A percentile compares a stretch with the other conserved stretches of the same genome.
phyloP scores from a whole-genome alignment of 2,888 invertebrate species.

The Sympetrum striolatum region DNA sequence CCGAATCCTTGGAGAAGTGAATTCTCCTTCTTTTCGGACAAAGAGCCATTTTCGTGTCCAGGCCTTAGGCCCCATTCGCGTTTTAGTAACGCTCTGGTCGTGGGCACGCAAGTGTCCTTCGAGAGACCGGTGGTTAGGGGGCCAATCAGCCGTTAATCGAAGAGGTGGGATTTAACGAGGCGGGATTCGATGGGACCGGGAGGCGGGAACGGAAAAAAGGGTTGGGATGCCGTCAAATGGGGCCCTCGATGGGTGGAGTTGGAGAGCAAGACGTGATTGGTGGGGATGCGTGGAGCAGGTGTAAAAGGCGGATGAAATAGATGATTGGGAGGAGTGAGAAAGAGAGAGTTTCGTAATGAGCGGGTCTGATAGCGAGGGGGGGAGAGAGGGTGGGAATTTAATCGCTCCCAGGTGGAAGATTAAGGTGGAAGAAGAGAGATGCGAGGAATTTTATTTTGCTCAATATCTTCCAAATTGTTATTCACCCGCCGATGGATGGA shows the following conservation, averaged over 20 bases:
- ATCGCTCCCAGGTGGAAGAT: not conserved
- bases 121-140: slow-evolving; percentile 7
- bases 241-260: slow-evolving; percentile 23
- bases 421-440: not conserved
- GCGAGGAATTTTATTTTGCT: not conserved
- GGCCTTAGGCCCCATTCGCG: not conserved
- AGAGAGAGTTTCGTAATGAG: not conserved
- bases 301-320: slow-evolving; percentile 32
- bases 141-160: slow-evolving; percentile 36
- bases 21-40: not conserved
- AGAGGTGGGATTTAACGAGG: not conserved
- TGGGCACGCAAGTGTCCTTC: not conserved
- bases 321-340: slow-evolving; percentile 1
- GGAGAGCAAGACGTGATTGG: slow-evolving; percentile 27
- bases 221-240: slow-evolving; percentile 10
- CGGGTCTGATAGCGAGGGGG: not conserved
- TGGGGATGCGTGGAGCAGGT: slow-evolving; percentile 27
- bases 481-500: no score
- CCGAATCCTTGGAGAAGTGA: not conserved
- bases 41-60: slow-evolving; percentile 10
- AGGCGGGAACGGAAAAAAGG: slow-evolving; percentile 27
- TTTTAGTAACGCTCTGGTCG: not conserved
- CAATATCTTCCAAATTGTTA: no score
- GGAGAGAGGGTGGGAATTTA: not conserved
- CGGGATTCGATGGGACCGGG: not conserved